A percentile compares a stretch with the other conserved stretches of the same genome.
Conservation (phyloP, 2,888 invertebrate genomes). For the Coenonympha arcania region DNA sequence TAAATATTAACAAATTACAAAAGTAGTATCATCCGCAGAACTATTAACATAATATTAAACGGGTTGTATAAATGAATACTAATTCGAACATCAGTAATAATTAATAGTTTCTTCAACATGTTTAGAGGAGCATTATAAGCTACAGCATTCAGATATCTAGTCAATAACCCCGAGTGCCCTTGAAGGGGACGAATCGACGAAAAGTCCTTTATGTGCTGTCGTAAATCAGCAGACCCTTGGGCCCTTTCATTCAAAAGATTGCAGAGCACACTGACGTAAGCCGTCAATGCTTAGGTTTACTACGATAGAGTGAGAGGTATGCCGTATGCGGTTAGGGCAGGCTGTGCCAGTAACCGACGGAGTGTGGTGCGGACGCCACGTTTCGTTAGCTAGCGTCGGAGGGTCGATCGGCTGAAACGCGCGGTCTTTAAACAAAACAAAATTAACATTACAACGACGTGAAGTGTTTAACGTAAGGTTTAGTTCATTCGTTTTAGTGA, state of each 20-base stretch:
- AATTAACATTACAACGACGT: constrained; percentile 17
- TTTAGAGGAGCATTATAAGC: not conserved
- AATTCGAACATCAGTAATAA: not conserved
- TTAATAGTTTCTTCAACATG: not conserved
- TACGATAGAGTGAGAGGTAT: constrained; percentile 34
- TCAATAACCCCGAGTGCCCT: constrained; percentile 18
- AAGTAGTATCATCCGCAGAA: not conserved
- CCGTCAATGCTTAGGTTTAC: constrained; percentile 50
- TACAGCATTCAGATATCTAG: not conserved
- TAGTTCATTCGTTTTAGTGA: constrained; percentile 9
- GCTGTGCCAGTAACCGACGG: constrained; percentile 48
- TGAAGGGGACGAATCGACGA: constrained; percentile 21
- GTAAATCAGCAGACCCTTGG: constrained; percentile 21
- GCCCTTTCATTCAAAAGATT: constrained; percentile 53
- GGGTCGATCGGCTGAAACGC: constrained; percentile 10
- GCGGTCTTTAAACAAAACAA: constrained; percentile 13
- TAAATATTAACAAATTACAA: not conserved
- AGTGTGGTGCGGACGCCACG: constrained; percentile 48
- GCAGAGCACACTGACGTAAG: constrained; percentile 58
- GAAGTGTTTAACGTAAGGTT: constrained; percentile 30
- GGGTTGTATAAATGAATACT: not conserved
- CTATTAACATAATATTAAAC: not conserved
- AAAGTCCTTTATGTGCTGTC: constrained; percentile 22
- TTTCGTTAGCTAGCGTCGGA: constrained; percentile 19
- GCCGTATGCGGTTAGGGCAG: constrained; percentile 18